Evolutionary conservation across 2,888 invertebrate genomes (phyloP), one percentile per base, ranked within the genome.

Genomic region (Invenusta paracnida): DNA sequence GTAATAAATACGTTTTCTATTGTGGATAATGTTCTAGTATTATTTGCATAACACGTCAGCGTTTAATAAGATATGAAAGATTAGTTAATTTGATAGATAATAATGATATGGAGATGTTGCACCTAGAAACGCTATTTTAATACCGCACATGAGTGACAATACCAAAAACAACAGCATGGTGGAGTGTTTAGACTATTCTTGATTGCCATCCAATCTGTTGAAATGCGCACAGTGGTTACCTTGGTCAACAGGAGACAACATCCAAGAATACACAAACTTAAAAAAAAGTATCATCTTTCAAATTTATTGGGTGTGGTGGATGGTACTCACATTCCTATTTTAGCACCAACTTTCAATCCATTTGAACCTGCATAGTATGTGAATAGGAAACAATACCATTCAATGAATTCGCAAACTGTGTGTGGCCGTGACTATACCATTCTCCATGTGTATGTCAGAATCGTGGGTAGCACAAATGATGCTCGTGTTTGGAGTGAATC

Each of bases 401-500:
- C 79, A 48, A 48, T 48, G 27, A 28, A 79, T 27, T 2, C 79
- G 5, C 79, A 79, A 79, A 28, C 25, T 27, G 29, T 79, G 23
- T 79, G 79, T 28, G 79, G 29, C 23, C 27, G 5, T 28, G 29
- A 79, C 25, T 79, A 79, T 79, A 28, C 23, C 27, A 79, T 79
- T 27, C 79, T 79, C 23, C 79, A 79, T 28, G 29, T 79, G 23
- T 11, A 79, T 79, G 79, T 79, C 23, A 27, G 27, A 11, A 79
- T 5, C 25, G 79, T 79, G 5, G 23, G 79, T 23, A 27, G 79
- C 29, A 79, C 79, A 79, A 11, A 79, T 28, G 79, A 79, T 79
- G 79, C 79, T 79, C 79, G 79, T 2, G 79, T n/a, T 23, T 79
- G 79, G 79, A 79, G 29, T 27, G 79, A 79, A 79, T 79, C 79